These are phyloP conservation scores for Coecobrya sp. DNA, from an alignment of 2,888 invertebrate species.

Conservation along the genomic window DNA sequence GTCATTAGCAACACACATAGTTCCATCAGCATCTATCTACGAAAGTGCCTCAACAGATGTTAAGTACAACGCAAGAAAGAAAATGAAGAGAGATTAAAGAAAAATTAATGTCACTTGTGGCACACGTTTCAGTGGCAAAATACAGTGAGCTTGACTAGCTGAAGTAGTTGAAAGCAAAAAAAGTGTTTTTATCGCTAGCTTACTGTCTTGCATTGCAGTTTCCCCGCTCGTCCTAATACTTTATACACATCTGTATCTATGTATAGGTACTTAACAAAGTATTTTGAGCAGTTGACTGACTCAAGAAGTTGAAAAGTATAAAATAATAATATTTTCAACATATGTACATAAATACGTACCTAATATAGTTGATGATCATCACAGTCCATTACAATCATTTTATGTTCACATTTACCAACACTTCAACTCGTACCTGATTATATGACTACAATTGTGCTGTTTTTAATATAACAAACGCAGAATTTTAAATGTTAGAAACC, in stretches of 20 bases:
- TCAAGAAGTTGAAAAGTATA: neutral
- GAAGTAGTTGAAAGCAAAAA: slow-evolving; percentile 9
- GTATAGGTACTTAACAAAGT: neutral
- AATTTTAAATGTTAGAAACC: too few relatives aligned
- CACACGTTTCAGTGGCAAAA: slow-evolving; percentile 75
- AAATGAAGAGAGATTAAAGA: slow-evolving; percentile 75
- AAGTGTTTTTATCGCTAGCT: slow-evolving; percentile 42
- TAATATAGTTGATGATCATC: too few relatives aligned
- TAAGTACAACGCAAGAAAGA: slow-evolving; percentile 15
- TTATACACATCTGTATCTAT: neutral
- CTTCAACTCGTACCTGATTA: too few relatives aligned
- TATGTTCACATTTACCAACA: too few relatives aligned
- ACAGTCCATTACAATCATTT: too few relatives aligned
- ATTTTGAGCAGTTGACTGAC: neutral
- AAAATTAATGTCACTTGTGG: slow-evolving; percentile 80
- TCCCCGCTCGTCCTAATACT: neutral
- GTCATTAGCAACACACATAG: slow-evolving; percentile 65
- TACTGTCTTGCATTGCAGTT: slow-evolving; percentile 1
- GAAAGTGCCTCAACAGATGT: slow-evolving; percentile 67
- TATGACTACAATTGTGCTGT: too few relatives aligned
- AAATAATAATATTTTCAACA: too few relatives aligned
- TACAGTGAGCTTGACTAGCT: slow-evolving; percentile 42
- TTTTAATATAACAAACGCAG: too few relatives aligned
- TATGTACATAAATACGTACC: too few relatives aligned
- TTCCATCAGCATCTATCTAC: slow-evolving; percentile 37